A percentile compares a stretch with the other conserved stretches of the same genome.
Evolutionary conservation across 1,140 invertebrate genomes (phyloP).

Genomic region (Andrena cerasifolii): DNA sequence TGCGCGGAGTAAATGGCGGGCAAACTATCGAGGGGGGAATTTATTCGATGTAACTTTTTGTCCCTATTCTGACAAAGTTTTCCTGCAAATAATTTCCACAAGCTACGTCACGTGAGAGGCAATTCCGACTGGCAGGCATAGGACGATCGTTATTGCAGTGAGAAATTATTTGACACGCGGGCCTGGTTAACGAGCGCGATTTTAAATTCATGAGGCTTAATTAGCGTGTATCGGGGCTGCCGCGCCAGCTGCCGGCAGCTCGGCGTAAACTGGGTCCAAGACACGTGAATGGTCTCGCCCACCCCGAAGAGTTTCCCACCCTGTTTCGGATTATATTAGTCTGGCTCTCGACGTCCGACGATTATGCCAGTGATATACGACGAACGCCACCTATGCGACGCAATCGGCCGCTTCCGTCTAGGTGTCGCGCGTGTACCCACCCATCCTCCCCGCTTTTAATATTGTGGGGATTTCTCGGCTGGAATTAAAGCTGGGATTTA

Average conservation of each 20-base stretch:
- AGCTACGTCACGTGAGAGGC: slow-evolving; percentile 25
- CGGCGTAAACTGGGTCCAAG: slow-evolving; percentile 41
- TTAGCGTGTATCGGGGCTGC: slow-evolving; percentile 36
- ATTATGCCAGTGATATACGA: slow-evolving; percentile 42
- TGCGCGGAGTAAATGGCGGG: background rate
- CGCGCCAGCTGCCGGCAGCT: slow-evolving; percentile 11
- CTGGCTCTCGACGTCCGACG: slow-evolving; percentile 7
- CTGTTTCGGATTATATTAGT: slow-evolving; percentile 53
- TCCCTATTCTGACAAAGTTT: background rate
- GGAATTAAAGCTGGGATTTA: slow-evolving; percentile 17
- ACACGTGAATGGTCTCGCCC: slow-evolving; percentile 23
- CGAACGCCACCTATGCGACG: slow-evolving; percentile 26
- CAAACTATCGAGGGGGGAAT: slow-evolving; percentile 5
- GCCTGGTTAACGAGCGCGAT: slow-evolving; percentile 25
- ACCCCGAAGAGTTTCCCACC: slow-evolving; percentile 40
- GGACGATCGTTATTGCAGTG: slow-evolving; percentile 35
- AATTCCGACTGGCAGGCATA: background rate
- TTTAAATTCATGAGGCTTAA: slow-evolving; percentile 55
- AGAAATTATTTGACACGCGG: slow-evolving; percentile 46
- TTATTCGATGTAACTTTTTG: slow-evolving; percentile 6
- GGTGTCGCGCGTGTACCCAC: slow-evolving; percentile 17
- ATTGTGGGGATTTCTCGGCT: background rate
- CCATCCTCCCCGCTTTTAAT: too few species aligned
- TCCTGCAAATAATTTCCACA: background rate
- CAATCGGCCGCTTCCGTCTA: slow-evolving; percentile 24